Evolutionary conservation across 2,113 vertebrate species (phyloP), one percentile per base, ranked within the genome.

Genomic region (Origma solitaria): DNA sequence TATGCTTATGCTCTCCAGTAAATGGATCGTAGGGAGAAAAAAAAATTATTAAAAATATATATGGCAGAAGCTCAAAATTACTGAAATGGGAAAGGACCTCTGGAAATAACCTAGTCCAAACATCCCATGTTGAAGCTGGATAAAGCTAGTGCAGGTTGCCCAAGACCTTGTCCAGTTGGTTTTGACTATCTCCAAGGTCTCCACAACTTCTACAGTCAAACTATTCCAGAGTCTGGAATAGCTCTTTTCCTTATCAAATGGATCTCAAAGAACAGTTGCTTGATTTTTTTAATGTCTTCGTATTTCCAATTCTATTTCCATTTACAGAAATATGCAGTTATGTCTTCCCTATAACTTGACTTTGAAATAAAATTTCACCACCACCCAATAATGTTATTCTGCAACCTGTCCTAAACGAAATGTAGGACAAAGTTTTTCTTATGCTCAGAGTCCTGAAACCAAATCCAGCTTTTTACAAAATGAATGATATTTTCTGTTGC

Each of bases 141-240:
- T 31, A 44, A 87, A 82, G 7, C 3, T 38, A 21, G 4, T 53
- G 6, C 15, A 80, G 6, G 12, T 53, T 81, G 28, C 11, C 12
- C 38, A 78, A 83, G 45, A 60, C 14, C 20, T 79, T 79, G 6
- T 27, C 40, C 19, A 18, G 11, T 7, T 49, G 0, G 0, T 51
- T 95, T 72, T 85, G 4, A 35, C 5, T 19, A 18, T 31, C 7
- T 90, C 18, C 23, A 75, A 50, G 44, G 9, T 27, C 14, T 44
- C 6, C 7, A 19, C 11, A 38, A 3, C 8, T 54, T 84, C 23
- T 73, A 4, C 0, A 54, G 25, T 5, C 1, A 58, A 42, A 11
- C 1, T 56, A 8, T n/a, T 90, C 2, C 27, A 68, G 8, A 30
- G 6, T 0, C 24, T 47, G 16, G 24, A 40, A 45, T 23, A n/a